Base-by-base conservation (phyloP, 1,140 invertebrate genomes). In the Microplitis mediator region DNA sequence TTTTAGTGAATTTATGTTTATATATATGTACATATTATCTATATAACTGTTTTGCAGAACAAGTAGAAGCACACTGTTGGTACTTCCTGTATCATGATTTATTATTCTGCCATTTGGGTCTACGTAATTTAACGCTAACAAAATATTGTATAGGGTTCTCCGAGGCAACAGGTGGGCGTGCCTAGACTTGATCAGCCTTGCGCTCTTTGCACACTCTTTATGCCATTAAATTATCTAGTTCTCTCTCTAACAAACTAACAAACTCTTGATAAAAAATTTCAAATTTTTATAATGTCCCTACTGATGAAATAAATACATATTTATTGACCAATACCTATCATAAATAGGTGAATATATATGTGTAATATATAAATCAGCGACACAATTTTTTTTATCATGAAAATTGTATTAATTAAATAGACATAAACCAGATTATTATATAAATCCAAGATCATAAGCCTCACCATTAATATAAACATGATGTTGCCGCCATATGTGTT, bases 391-490 rank as follows among this genome's bases (percentile, higher is more conserved):
- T 23, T 23, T 1, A 23, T 23, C 23, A 23, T 23, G 2, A 23
- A 23, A 23, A 23, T 23, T 23, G 23, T 23, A 23, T 23, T 23
- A 23, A 23, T 23, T 23, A 23, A 23, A 23, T 23, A 23, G 23
- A 23, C 23, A 60, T 32, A 34, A 60, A n/a, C 9, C n/a, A 62
- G 9, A 13, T 32, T 9, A 56, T 39, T 63, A 14, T 23, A 23
- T 23, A 23, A 23, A 23, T 23, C 23, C 23, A 23, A 23, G 23
- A 23, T 23, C 16, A 45, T 16, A n/a, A 52, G 69, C 73, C 77
- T 75, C 86, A 89, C 88, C 88, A 78, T 89, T 89, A 70, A 89
- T 87, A 74, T 88, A 88, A 77, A 89, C 87, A 65, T 88, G 88
- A 71, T 89, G 88, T 75, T 89, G 88, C 50, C 88, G 74, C 88